Evolutionary conservation across 1,140 invertebrate species (phyloP), one percentile per base, ranked within the genome.

Genomic region (Drosophila watanabei): DNA sequence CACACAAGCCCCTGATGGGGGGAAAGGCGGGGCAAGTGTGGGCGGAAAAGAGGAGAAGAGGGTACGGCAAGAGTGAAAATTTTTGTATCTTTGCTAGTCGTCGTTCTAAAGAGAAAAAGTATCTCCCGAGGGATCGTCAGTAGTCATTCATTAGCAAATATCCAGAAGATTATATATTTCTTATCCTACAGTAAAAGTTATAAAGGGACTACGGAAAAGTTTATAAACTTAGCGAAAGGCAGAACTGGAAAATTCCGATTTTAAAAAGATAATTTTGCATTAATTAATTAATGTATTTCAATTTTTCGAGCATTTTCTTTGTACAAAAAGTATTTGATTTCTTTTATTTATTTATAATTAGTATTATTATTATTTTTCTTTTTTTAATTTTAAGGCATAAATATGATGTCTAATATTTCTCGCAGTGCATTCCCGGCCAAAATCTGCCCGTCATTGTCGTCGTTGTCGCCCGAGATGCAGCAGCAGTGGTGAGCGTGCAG

Each of bases 41-140:
- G 63, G 63, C 30, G 62, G 14, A 24, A 2, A 32, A 8, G 14
- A 32, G 13, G 16, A 30, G n/a, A 28, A 13, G 24, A 43, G 14
- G 10, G 46, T 64, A 39, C 49, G 28, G 9, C 32, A 39, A 10
- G 46, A 56, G 75, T 68, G 68, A 71, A 56, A 88, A 83, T 83
- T 87, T 43, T 69, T 78, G 80, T 84, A 89, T 84, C 80, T 88
- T 70, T 64, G 66, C 58, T 51, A 87, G 46, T 46, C 20, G 63
- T 35, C 16, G 37, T 28, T 35, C 16, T 61, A 63, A 57, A 45
- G 39, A 14, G 30, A n/a, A 65, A 65, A 62, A 24, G 20, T 39
- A 28, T 56, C 54, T 24, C 54, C 20, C 1, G 14, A 39, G 35
- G 39, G 20, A 20, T 37, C 10, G 16, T 37, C n/a, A 33, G n/a